Percentiles rank a stretch among this genome's conserved stretches.
These are phyloP conservation scores for Tyto alba DNA, from an alignment of 2,113 vertebrate genomes.

Conservation along the genomic window DNA sequence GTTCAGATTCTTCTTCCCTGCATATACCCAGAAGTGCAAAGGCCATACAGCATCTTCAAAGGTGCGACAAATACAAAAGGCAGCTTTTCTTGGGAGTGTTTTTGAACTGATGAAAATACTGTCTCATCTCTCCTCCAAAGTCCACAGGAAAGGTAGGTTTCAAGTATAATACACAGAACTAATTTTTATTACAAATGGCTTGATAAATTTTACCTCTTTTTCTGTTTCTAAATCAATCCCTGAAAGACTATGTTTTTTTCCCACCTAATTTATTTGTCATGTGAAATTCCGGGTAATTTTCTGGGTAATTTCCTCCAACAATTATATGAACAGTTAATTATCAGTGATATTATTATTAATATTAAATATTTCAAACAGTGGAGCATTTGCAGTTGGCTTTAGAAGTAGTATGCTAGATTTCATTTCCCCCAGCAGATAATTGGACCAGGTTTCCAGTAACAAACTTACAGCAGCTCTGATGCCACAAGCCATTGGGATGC, in stretches of 20 bases:
- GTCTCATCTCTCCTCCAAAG: not conserved
- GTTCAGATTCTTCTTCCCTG: not conserved
- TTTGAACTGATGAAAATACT: not conserved
- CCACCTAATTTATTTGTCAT: not conserved
- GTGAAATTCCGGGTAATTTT: not conserved
- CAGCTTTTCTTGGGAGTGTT: not conserved
- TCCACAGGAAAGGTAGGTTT: not conserved
- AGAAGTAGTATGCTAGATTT: not conserved
- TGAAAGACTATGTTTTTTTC: not conserved
- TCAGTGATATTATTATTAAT: not conserved
- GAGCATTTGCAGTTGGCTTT: not conserved
- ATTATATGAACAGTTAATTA: not conserved
- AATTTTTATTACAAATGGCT: not conserved
- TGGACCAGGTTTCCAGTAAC: not conserved
- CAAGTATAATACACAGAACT: not conserved
- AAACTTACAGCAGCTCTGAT: not conserved
- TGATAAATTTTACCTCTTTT: not conserved
- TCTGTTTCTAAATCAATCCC: not conserved
- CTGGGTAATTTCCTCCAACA: not conserved
- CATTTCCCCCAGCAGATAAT: not conserved
- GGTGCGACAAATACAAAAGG: not conserved
- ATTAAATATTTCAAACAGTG: not conserved
- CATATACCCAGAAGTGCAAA: not conserved
- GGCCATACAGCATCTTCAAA: not conserved
- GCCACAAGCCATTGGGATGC: not conserved